Evolutionary conservation across 2,113 vertebrate species (phyloP).

Genomic region (Tyto alba): DNA sequence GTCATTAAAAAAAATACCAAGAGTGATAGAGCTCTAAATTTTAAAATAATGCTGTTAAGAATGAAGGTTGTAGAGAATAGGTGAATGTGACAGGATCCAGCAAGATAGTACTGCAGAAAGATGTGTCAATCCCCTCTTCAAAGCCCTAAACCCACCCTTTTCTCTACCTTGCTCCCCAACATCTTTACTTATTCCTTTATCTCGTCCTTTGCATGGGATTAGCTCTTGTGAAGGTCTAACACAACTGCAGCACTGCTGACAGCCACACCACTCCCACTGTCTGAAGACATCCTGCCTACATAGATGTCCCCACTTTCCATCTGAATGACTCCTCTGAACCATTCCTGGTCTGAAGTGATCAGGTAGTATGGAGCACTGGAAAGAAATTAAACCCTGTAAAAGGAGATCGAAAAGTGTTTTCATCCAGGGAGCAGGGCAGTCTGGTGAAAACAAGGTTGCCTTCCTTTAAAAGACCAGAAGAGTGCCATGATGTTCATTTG

Average conservation of each 20-base stretch:
- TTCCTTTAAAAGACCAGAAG: background rate
- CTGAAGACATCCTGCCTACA: background rate
- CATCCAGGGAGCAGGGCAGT: background rate
- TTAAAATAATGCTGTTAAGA: background rate
- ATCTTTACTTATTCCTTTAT: background rate
- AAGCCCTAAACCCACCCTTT: background rate
- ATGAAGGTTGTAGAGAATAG: background rate
- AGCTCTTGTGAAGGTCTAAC: background rate
- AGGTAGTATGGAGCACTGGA: background rate
- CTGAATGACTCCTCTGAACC: background rate
- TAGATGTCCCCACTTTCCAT: background rate
- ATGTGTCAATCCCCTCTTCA: background rate
- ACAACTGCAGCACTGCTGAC: background rate
- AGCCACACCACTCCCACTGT: rapidly evolving
- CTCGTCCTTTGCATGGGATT: background rate
- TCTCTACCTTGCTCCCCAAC: background rate
- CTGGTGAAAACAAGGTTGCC: background rate
- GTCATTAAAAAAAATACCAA: background rate
- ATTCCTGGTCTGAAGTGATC: background rate
- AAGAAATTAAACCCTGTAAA: background rate
- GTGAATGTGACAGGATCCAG: background rate
- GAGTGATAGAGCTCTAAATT: background rate
- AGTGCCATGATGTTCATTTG: background rate
- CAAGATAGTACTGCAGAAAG: background rate
- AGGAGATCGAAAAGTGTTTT: background rate